Evolutionary conservation across 2,888 invertebrate genomes (phyloP), one percentile per base, ranked within the genome.

Genomic region (Apamea anceps): DNA sequence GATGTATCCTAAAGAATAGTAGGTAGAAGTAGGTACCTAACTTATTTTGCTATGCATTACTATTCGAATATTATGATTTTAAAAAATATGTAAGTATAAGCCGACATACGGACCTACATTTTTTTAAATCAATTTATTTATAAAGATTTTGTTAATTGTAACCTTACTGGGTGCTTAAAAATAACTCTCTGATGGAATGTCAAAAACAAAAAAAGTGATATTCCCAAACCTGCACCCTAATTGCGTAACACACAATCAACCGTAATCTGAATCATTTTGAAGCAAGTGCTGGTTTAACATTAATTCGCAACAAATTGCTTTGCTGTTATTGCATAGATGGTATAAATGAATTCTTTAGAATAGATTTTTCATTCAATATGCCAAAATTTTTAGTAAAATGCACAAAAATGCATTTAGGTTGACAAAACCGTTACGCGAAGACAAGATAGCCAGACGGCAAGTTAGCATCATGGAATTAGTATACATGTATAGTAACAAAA

Each of bases 401-500:
- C 57, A 67, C 83, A 84, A 88, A 85, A 88, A 82, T n/a, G n/a
- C 75, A 60, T 82, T 77, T 86, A 80, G 72, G 84, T 86, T 89
- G 89, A 90, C 88, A 70, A 82, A 86, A 84, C 87, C 80, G 84
- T 89, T 85, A 83, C 77, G 73, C 76, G 80, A 89, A 90, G 91
- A 92, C 92, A 91, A 93, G 93, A 93, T 93, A 92, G 93, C 92
- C 91, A 92, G 90, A 91, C 90, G 86, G 90, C 91, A 48, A 12
- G 48, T 48, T 48, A 13, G 2, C 48, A 12, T 48, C 48, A 48
- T 48, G 2, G 13, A 48, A 48, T 13, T 13, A 48, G 48, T 48
- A 48, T 42, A 42, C 42, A 42, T 42, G 42, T 42, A 42, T 42
- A 37, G 37, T 37, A 5, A 37, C 37, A 5, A 37, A 37, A 37